phyloP scores from a whole-genome alignment of 2,888 invertebrate species.

The Mylabris sibirica region DNA sequence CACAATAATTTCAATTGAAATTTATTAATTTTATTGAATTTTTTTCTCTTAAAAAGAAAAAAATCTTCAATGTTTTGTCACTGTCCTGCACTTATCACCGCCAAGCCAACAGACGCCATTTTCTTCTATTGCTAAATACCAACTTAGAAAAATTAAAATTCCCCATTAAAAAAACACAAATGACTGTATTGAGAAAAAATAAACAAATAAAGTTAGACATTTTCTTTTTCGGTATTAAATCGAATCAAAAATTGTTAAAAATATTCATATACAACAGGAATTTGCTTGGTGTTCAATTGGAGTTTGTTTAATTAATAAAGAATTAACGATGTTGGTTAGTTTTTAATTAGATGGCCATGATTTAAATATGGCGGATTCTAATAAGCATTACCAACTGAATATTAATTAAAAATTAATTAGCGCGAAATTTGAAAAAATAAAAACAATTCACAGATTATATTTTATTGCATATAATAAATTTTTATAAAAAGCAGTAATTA shows the following conservation, averaged over 20 bases:
- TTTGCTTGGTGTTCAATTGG: neutral
- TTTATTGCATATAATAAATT: neutral
- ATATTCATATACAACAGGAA: neutral
- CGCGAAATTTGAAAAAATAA: slow-evolving; percentile 2
- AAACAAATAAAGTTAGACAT: neutral
- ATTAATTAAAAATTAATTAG: neutral
- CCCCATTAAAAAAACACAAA: slow-evolving; percentile 6
- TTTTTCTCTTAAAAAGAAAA: neutral
- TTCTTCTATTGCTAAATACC: slow-evolving; percentile 49
- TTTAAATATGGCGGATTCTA: neutral
- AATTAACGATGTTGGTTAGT: neutral
- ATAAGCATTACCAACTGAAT: neutral
- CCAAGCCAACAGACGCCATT: slow-evolving; percentile 61
- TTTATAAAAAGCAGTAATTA: neutral
- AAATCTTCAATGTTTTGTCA: slow-evolving; percentile 56
- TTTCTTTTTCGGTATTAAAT: neutral
- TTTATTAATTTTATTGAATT: slow-evolving; percentile 36
- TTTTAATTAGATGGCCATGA: neutral
- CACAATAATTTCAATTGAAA: slow-evolving; percentile 27
- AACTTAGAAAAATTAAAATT: slow-evolving; percentile 11
- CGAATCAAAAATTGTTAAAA: neutral
- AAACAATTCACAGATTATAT: neutral
- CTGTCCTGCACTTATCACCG: slow-evolving; percentile 58
- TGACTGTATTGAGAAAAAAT: neutral
- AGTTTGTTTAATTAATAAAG: neutral